Evolutionary conservation across 92 coral and sea anemone genomes (phyloP).

Genomic region (Epizoanthus fatuus): DNA sequence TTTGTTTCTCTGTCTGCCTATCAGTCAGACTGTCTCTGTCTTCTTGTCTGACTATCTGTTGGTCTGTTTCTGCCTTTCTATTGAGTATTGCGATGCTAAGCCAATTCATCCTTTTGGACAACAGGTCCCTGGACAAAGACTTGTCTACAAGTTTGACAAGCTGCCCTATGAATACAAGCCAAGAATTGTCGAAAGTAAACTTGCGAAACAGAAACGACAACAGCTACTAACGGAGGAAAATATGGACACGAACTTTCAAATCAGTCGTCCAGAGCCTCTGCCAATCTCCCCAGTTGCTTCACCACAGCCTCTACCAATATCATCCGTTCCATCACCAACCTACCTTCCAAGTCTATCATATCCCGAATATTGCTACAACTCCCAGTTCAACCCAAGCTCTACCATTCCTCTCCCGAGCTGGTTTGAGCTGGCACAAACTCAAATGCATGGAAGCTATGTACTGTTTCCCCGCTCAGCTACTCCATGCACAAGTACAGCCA

Average conservation of each 20-base stretch:
- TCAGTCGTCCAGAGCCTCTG: neutral
- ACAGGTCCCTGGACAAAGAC: conserved; percentile 43
- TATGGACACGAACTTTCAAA: neutral
- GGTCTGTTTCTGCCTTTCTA: too few relatives aligned
- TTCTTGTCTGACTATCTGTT: too few relatives aligned
- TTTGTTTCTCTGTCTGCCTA: too few relatives aligned
- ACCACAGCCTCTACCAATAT: neutral
- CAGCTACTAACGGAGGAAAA: neutral
- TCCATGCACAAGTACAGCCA: neutral
- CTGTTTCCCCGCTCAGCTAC: neutral
- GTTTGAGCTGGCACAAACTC: neutral
- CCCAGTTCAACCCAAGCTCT: neutral
- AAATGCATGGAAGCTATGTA: neutral
- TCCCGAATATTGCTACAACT: neutral
- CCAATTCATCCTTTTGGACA: neutral
- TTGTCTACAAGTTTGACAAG: conserved; percentile 40
- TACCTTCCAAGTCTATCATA: neutral
- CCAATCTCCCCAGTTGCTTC: too few relatives aligned
- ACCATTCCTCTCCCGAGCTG: neutral
- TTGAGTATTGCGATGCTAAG: too few relatives aligned
- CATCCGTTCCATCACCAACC: neutral
- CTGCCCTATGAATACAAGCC: conserved; percentile 39
- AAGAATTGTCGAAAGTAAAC: neutral
- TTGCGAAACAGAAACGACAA: neutral
- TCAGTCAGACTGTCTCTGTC: too few relatives aligned